Evolutionary conservation across 2,113 vertebrate species (phyloP), one percentile per base, ranked within the genome.

Genomic region (Amphiprion ocellaris): DNA sequence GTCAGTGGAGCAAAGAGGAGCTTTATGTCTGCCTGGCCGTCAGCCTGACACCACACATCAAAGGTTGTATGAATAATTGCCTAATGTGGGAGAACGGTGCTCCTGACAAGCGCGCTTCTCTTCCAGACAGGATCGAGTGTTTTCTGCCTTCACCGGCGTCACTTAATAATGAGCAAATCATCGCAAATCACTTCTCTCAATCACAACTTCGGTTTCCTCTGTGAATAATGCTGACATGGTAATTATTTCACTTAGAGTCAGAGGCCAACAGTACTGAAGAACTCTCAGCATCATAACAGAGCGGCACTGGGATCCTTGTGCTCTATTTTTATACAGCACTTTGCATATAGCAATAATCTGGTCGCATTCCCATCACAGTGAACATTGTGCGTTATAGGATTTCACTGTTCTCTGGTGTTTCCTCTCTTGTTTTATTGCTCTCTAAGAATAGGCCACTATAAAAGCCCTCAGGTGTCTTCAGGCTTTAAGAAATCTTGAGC

Each of bases 11-110:
- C 78, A 70, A 70, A 87, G 81, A 84, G 71, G 53, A 74, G 79
- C 49, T 77, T 76, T 72, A 69, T 72, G 79, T 79, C 70, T 49
- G 68, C 69, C 67, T 4, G 53, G 82, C 65, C 28, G 12, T 78
- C 83, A 85, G 77, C 44, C 75, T 85, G 86, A 90, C 89, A 77
- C 74, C 37, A 8, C 74, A 73, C 78, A 74, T 86, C 81, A 88
- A 75, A 79, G 68, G 47, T 68, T 69, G 74, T 72, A 64, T 89
- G 82, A 92, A 87, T 90, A 90, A 90, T 85, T 82, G 80, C 30
- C 69, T 84, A 83, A 90, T 79, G 81, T 87, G 82, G 79, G 79
- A 82, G 83, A 89, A 82, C 70, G 10, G 10, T 21, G 15, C 47
- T 53, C 30, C 70, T 78, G 83, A 74, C 78, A 86, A 84, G 77